These are phyloP conservation scores for Microchirus variegatus DNA, from an alignment of 2,797 vertebrate species.

Conservation along the genomic window DNA sequence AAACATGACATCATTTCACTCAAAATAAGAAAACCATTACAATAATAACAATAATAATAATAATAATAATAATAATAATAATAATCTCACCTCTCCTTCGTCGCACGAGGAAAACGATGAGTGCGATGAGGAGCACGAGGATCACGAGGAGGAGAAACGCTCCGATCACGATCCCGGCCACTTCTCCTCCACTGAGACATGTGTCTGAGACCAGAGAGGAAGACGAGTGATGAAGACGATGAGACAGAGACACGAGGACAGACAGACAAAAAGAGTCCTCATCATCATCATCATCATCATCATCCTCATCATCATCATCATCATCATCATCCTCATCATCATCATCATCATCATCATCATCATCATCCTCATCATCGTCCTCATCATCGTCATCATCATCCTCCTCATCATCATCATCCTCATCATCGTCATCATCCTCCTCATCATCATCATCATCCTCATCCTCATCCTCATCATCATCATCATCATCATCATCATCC, in stretches of 20 bases:
- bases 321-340: no score
- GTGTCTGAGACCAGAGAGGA: conserved; percentile 62
- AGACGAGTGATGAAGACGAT: conserved; percentile 71
- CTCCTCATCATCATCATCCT: no score
- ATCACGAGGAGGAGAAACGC: conserved; percentile 79
- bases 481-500: no score
- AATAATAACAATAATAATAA: no score
- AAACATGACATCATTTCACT: conserved; percentile 6
- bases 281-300: not conserved
- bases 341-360: not conserved
- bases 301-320: not conserved
- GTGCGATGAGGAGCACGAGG: conserved; percentile 63
- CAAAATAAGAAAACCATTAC: not conserved
- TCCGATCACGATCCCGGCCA: conserved; percentile 87
- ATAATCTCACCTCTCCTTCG: conserved; percentile 55
- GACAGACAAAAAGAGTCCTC: conserved; percentile 2
- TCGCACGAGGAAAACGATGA: conserved; percentile 71
- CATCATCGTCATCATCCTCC: no score
- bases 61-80: no score
- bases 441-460: no score
- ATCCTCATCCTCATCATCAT: not conserved
- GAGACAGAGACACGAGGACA: conserved; percentile 46
- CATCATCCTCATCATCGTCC: no score
- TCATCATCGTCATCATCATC: not conserved
- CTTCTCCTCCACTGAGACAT: conserved; percentile 82